Evolutionary conservation across 2,888 invertebrate species (phyloP).

Genomic region (Stratiomys singularior): DNA sequence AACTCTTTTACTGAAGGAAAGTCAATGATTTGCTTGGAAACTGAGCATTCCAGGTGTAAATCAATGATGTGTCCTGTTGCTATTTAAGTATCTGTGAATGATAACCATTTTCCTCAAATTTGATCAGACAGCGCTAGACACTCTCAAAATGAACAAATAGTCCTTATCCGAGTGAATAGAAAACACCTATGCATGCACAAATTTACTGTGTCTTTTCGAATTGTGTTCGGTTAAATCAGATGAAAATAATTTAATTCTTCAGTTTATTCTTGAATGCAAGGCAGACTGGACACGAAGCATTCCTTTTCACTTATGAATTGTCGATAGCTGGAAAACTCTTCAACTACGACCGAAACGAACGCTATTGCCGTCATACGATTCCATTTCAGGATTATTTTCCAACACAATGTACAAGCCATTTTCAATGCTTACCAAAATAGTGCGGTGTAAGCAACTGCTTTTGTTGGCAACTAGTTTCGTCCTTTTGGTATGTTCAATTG

Average conservation of each 20-base stretch:
- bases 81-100: no score
- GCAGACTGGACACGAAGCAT: background rate
- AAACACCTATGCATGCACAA: no score
- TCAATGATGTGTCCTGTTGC: no score
- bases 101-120: no score
- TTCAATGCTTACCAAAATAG: conserved; percentile 45
- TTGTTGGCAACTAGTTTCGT: conserved; percentile 46
- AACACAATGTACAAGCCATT: conserved; percentile 42
- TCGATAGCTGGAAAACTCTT: background rate
- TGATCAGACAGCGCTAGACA: no score
- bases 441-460: conserved; percentile 45
- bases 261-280: background rate
- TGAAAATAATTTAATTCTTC: conserved; percentile 40
- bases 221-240: conserved; percentile 16
- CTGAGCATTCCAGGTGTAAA: no score
- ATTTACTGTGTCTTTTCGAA: background rate
- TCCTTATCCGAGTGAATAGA: no score
- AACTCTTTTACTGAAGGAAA: no score
- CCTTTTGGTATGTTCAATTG: conserved; percentile 40
- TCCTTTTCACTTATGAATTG: conserved; percentile 16
- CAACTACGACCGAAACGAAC: background rate
- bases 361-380: conserved; percentile 30
- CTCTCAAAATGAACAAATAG: no score
- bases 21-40: no score
- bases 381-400: conserved; percentile 31